phyloP scores from a whole-genome alignment of 2,113 vertebrate species.

The Xenopus borealis region DNA sequence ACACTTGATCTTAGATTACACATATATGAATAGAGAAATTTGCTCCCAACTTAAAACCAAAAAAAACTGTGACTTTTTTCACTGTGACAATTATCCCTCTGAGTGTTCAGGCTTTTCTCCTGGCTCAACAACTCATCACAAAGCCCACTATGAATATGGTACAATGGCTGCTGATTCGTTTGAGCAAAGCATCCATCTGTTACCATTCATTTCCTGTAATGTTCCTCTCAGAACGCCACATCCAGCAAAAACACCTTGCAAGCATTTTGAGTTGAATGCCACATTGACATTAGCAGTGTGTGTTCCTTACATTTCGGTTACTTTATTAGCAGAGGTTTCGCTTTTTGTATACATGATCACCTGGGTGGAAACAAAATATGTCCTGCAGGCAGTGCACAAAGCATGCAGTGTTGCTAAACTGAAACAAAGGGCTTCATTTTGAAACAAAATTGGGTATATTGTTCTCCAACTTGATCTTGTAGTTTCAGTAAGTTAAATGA shows the following conservation, averaged over 20 bases:
- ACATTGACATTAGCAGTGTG: conserved; percentile 1
- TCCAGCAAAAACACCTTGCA: conserved; percentile 4
- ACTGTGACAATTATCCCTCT: not conserved
- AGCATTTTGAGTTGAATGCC: conserved; percentile 6
- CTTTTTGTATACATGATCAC: not conserved
- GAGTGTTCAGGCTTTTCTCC: not conserved
- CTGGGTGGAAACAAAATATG: conserved; percentile 2
- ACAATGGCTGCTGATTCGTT: conserved; percentile 15
- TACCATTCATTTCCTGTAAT: not conserved
- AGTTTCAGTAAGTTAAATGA: no score
- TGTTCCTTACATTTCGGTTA: not conserved
- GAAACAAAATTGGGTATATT: no score
- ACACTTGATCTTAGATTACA: no score
- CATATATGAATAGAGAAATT: no score
- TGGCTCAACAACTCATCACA: conserved; percentile 9
- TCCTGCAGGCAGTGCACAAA: not conserved
- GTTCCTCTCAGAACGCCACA: not conserved
- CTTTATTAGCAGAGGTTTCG: not conserved
- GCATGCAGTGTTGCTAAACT: not conserved
- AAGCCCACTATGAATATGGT: not conserved
- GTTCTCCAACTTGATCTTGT: no score
- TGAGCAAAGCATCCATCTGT: conserved; percentile 5
- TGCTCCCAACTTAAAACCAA: not conserved
- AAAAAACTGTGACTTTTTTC: not conserved
- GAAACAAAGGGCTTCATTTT: not conserved